These are phyloP conservation scores for Oryctolagus cuniculus DNA, from an alignment of 2,113 vertebrate genomes.

Conservation along the genomic window mOryCun1.1 NC_091433.1:180604501-180605000, in stretches of 20 bases:
- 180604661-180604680: background rate
- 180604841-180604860: conserved; percentile 39
- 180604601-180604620: background rate
- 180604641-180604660: background rate
- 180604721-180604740: background rate
- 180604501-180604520: conserved; percentile 66
- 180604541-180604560: conserved; percentile 13
- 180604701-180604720: background rate
- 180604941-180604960: conserved; percentile 51
- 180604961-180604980: background rate
- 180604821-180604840: background rate
- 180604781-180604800: conserved; percentile 8
- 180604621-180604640: conserved; percentile 11
- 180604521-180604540: conserved; percentile 50
- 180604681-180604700: background rate
- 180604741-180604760: background rate
- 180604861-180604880: conserved; percentile 27
- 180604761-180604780: conserved; percentile 23
- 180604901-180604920: conserved; percentile 40
- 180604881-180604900: conserved; percentile 69
- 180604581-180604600: conserved; percentile 44
- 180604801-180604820: conserved; percentile 10
- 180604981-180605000: background rate
- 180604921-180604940: conserved; percentile 62
- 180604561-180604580: conserved; percentile 51